Evolutionary conservation across 1,140 invertebrate species (phyloP).

Genomic region (Melanaphis sacchari): DNA sequence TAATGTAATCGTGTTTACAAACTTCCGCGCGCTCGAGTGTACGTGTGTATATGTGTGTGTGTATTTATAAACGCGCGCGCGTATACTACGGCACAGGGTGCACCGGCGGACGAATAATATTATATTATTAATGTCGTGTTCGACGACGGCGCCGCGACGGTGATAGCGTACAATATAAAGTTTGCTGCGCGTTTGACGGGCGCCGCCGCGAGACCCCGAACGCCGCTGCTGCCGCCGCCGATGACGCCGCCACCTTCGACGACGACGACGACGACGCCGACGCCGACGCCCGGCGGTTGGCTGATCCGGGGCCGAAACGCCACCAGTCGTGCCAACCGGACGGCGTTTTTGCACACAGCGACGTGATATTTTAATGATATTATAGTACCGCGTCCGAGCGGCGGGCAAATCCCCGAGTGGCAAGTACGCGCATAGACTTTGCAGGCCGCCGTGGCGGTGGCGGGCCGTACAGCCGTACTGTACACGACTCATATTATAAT

Average conservation of each 20-base stretch:
- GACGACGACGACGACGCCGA: neutral
- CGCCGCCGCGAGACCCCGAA: neutral
- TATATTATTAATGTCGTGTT: neutral
- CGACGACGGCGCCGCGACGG: neutral
- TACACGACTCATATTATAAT: too few species aligned
- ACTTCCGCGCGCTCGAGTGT: neutral
- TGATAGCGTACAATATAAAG: neutral
- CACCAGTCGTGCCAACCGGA: conserved; percentile 6
- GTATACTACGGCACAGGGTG: conserved; percentile 19
- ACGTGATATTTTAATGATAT: too few species aligned
- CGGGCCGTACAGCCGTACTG: neutral
- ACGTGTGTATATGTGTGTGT: neutral
- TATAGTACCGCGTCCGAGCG: neutral
- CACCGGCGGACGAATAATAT: neutral
- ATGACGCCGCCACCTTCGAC: neutral
- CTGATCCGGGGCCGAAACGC: neutral
- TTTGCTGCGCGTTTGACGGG: neutral
- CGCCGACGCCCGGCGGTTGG: neutral
- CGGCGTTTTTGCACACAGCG: neutral
- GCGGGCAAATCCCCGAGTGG: neutral
- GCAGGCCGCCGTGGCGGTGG: neutral
- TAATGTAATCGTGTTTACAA: conserved; percentile 5
- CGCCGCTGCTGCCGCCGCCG: too few species aligned
- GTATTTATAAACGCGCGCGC: conserved; percentile 28
- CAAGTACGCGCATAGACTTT: too few species aligned